Conservation (phyloP, 1,140 invertebrate genomes). For the Drosophila micromelanica region DNA sequence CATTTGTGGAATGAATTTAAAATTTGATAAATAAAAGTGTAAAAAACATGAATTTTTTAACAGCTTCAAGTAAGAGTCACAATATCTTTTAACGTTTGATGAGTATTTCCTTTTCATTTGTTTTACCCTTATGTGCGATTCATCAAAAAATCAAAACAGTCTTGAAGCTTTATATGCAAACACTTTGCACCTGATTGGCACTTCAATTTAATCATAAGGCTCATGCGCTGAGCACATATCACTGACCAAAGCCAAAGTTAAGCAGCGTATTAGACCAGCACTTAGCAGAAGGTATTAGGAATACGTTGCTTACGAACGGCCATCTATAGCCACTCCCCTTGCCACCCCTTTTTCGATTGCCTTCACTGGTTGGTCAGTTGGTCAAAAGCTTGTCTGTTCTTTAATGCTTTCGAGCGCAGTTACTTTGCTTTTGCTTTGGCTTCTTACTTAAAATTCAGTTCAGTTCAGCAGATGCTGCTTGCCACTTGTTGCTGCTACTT, state of each 20-base stretch:
- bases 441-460: slow-evolving; percentile 59
- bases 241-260: slow-evolving; percentile 41
- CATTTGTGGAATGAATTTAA: too few relatives aligned
- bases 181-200: slow-evolving; percentile 33
- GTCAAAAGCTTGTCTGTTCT: slow-evolving; percentile 58
- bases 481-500: slow-evolving; percentile 58
- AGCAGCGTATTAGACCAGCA: slow-evolving; percentile 61
- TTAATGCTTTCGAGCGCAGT: slow-evolving; percentile 76
- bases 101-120: background rate
- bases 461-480: slow-evolving; percentile 15
- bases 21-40: too few relatives aligned
- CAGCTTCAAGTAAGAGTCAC: background rate
- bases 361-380: slow-evolving; percentile 31
- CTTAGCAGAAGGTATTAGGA: slow-evolving; percentile 50
- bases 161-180: background rate
- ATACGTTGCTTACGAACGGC: background rate
- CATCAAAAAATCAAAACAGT: background rate
- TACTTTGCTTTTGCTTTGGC: slow-evolving; percentile 51
- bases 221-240: slow-evolving; percentile 52
- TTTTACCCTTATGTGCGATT: slow-evolving; percentile 3
- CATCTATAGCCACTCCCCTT: too few relatives aligned
- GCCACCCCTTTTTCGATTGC: background rate
- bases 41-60: background rate
- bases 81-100: background rate
- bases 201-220: slow-evolving; percentile 14